Conservation (phyloP, 2,113 vertebrate species). For the Mus musculus region GRCm39 chr10:77123501-77124000, state of each 20-base stretch:
- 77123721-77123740: too few species aligned
- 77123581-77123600: too few species aligned
- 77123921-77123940: background rate
- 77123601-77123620: background rate
- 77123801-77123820: too few species aligned
- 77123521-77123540: background rate
- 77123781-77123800: too few species aligned
- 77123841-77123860: too few species aligned
- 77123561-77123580: background rate
- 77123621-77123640: background rate
- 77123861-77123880: too few species aligned
- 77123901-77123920: background rate
- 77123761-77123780: too few species aligned
- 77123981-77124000: background rate
- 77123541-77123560: background rate
- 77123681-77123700: background rate
- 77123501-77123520: background rate
- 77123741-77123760: too few species aligned
- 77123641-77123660: background rate
- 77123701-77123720: background rate
- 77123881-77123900: too few species aligned
- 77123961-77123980: background rate
- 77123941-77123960: background rate
- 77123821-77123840: too few species aligned
- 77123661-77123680: background rate